Percentiles rank a stretch among this genome's conserved stretches.
Conservation (phyloP, 35 echinoderm and acorn worm genomes). For the Apostichopus californicus region DNA sequence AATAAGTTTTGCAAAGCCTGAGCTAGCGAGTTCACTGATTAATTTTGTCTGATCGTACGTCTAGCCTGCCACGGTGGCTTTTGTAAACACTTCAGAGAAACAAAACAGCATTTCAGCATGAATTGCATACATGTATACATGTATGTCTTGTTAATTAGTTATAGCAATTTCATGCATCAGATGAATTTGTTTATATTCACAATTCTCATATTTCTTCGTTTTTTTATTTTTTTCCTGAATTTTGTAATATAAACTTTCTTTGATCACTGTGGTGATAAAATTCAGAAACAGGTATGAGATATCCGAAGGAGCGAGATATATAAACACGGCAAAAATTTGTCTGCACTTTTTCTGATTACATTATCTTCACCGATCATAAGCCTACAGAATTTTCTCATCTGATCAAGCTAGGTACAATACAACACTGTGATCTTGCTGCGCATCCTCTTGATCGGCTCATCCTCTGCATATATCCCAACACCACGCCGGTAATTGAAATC, state of each 20-base stretch:
- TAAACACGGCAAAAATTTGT: conserved; percentile 7
- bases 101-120: too few species aligned
- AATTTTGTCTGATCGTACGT: too few species aligned
- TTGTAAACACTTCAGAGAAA: too few species aligned
- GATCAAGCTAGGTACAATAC: not conserved
- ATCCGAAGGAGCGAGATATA: not conserved
- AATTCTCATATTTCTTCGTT: not conserved
- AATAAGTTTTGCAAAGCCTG: too few species aligned
- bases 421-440: not conserved
- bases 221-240: not conserved
- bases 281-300: not conserved
- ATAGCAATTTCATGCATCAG: not conserved
- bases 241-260: not conserved
- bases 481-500: conserved; percentile 38
- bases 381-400: not conserved
- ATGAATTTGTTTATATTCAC: not conserved
- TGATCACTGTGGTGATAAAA: not conserved
- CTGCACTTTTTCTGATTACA: conserved; percentile 6
- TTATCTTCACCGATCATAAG: not conserved
- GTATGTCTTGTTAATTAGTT: not conserved
- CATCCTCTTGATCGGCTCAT: not conserved
- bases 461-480: not conserved
- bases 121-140: too few species aligned
- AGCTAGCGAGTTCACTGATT: too few species aligned
- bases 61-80: too few species aligned